Base-by-base conservation (phyloP, 92 coral and sea anemone species). In the Anthopleura xanthogrammica region DNA sequence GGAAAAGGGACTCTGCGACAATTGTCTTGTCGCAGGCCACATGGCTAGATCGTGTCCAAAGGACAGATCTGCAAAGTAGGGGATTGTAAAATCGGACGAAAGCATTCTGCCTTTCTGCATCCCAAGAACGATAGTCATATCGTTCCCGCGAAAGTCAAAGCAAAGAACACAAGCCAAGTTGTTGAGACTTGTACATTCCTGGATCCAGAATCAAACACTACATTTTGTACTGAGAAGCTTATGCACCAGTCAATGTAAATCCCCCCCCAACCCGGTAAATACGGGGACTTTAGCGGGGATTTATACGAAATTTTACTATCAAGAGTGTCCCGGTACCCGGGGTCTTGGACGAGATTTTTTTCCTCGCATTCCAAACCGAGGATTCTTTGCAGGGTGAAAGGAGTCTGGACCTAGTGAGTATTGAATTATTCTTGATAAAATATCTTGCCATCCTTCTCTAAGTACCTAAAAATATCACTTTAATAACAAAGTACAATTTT, bases 1-100 rank as follows among this genome's bases (percentile, higher is more conserved):
- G n/a, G n/a, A n/a, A n/a, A n/a, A 75, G 55, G 86, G 81, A 11
- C 87, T 88, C 48, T 91, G 92, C 22, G 89, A 89, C 71, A 91
- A 91, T 78, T 91, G 95, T 68, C 88, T 91, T 16, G 50, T 85
- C 82, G 62, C 90, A 41, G 89, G 87, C 19, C 89, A 91, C 77
- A 83, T 89, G 83, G 90, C 92, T 10, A 81, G 68, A 79, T 55
- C 80, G 13, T 89, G 91, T 75, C 83, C 80, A 20, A 92, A 92
- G 58, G 83, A 76, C 52, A 84, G 89, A 23, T 87, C 72, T 89
- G 90, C 55, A 83, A 87, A 82, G 78, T 91, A 60, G 77, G 48
- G 57, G 87, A 83, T 9, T 89, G 92, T 42, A 82, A 82, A 66
- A 14, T 77, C 72, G 82, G 86, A 43, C 90, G 83, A 48, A 85